These are phyloP conservation scores for Centropus unirufus DNA, from an alignment of 2,113 vertebrate genomes.

Conservation along the genomic window DNA sequence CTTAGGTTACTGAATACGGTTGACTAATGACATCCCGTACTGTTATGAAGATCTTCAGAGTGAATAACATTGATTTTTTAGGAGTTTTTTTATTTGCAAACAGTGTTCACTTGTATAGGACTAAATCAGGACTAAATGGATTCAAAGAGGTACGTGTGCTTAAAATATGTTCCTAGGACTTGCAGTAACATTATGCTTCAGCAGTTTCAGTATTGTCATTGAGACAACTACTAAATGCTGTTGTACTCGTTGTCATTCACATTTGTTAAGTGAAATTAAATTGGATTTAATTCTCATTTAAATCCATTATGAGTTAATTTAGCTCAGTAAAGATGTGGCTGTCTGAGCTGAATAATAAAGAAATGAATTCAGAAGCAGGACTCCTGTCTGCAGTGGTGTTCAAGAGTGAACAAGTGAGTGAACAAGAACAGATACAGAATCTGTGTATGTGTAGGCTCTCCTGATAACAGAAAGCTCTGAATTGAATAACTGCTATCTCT, in stretches of 20 bases:
- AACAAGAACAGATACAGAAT: neutral
- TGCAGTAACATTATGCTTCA: neutral
- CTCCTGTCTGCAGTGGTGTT: neutral
- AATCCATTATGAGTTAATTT: neutral
- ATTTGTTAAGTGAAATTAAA: neutral
- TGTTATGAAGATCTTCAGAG: neutral
- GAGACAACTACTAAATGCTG: neutral
- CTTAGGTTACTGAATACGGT: conserved; percentile 3
- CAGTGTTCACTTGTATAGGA: neutral
- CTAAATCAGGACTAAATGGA: neutral
- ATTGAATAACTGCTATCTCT: neutral
- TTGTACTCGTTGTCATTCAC: rapidly evolving
- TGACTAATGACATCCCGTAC: neutral
- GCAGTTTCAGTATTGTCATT: neutral
- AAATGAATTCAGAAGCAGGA: neutral
- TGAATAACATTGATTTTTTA: neutral
- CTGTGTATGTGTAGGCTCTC: neutral
- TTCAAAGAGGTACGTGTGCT: neutral
- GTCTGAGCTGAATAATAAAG: neutral
- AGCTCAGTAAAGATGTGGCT: neutral
- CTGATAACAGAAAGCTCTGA: neutral
- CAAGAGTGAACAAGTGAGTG: neutral
- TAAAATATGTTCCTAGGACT: neutral
- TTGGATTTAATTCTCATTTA: neutral
- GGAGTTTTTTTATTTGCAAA: neutral